Base-by-base conservation (phyloP, 2,797 vertebrate species). In the Enteromius trimaculatus region DNA sequence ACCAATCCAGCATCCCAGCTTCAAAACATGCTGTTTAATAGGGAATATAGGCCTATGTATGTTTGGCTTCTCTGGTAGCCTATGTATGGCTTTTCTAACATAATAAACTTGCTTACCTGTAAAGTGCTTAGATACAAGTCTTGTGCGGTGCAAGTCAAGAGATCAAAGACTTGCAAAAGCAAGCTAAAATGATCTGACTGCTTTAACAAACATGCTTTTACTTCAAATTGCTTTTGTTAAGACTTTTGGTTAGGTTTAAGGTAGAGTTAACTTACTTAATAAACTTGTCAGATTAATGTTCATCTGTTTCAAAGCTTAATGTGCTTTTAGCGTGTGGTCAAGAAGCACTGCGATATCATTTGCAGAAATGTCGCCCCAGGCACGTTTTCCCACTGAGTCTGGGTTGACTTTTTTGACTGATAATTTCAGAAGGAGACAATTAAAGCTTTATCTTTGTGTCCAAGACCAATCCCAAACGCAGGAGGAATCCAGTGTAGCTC, bases 401-500 rank as follows among this genome's bases (percentile, higher is more conserved):
- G 31, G 31, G 11, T 23, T 75, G 13, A 75, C 66, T 53, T 53
- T 37, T 84, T 68, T 69, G 66, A 84, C 80, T 84, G 77, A 47
- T 86, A 23, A 53, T 39, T 87, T 60, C 64, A 26, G 66, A 81
- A 55, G 47, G 19, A 34, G 23, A 81, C 55, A 84, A 87, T 85
- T 86, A 82, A 69, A 87, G 69, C 34, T 75, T 10, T 62, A 55
- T 86, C 88, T 81, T 14, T 68, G 55, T 86, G 85, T 80, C 87
- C 83, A 78, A 84, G 65, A 85, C 65, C 62, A 42, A 72, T 39
- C 60, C 65, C 77, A 83, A 86, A 80, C 80, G 74, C 47, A 31
- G 44, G 84, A 83, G 19, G 13, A 88, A 90, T 80, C 64, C 79
- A 83, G 68, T 89, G 84, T 71, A 74, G 83, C 84, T 83, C 81